These are phyloP conservation scores for Acromyrmex echinatior DNA, from an alignment of 1,140 invertebrate species.

Conservation along the genomic window DNA sequence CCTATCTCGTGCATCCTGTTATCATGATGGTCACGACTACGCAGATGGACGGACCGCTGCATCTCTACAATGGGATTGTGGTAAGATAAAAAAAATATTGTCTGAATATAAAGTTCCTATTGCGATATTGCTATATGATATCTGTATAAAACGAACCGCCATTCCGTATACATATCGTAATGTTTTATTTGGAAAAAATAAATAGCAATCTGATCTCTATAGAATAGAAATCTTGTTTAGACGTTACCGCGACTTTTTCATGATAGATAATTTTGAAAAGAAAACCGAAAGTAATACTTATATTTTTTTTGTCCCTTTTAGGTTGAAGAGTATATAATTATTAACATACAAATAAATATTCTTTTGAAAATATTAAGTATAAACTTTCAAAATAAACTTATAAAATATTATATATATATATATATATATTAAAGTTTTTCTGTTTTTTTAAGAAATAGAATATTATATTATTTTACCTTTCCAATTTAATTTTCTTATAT, in stretches of 20 bases:
- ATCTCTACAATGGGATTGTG: constrained; percentile 91
- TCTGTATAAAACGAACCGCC: background rate
- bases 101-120: background rate
- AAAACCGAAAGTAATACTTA: background rate
- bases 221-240: background rate
- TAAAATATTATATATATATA: background rate
- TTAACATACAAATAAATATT: background rate
- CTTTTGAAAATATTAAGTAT: background rate
- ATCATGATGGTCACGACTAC: constrained; percentile 93
- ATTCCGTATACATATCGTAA: too few relatives aligned
- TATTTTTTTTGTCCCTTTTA: background rate
- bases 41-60: constrained; percentile 92
- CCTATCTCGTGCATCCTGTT: constrained; percentile 95
- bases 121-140: background rate
- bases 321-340: background rate
- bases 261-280: background rate
- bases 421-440: background rate
- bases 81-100: constrained; percentile 83
- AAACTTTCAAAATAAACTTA: background rate
- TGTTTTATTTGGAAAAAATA: background rate
- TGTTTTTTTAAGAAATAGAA: background rate
- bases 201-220: background rate
- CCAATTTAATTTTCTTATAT: background rate
- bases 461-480: background rate
- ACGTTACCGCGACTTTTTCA: background rate